Evolutionary conservation across 2,113 vertebrate genomes (phyloP).

Genomic region (Semnornis frantzii): DNA sequence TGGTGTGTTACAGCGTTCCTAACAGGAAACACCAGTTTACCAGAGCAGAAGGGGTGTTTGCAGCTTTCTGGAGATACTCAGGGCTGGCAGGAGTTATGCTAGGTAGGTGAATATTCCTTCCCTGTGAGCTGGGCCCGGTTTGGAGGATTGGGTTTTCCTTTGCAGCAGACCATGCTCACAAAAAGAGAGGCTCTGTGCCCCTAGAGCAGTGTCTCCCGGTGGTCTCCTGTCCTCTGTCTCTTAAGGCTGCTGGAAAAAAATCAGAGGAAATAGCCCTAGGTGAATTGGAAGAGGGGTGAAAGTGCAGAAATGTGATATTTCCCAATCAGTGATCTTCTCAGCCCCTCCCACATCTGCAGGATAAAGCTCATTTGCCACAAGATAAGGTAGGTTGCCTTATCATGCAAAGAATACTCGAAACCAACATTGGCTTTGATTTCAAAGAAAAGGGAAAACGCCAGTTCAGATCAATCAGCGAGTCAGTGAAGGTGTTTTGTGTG

Average conservation of each 20-base stretch:
- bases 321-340: neutral
- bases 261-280: neutral
- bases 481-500: neutral
- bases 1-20: neutral
- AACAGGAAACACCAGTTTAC: neutral
- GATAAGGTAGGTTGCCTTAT: neutral
- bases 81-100: neutral
- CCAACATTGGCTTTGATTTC: neutral
- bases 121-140: neutral
- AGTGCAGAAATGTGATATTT: neutral
- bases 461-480: conserved; percentile 1
- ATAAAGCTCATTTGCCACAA: neutral
- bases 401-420: neutral
- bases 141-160: neutral
- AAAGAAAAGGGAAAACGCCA: neutral
- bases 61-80: neutral
- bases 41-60: neutral
- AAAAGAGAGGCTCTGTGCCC: neutral
- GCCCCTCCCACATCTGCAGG: conserved; percentile 2
- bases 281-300: conserved; percentile 9
- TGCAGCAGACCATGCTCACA: neutral
- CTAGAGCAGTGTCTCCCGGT: neutral
- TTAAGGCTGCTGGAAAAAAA: neutral
- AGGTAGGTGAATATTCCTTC: neutral
- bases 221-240: neutral